phyloP scores from a whole-genome alignment of 1,140 invertebrate species.

The Drosophila melanica region DNA sequence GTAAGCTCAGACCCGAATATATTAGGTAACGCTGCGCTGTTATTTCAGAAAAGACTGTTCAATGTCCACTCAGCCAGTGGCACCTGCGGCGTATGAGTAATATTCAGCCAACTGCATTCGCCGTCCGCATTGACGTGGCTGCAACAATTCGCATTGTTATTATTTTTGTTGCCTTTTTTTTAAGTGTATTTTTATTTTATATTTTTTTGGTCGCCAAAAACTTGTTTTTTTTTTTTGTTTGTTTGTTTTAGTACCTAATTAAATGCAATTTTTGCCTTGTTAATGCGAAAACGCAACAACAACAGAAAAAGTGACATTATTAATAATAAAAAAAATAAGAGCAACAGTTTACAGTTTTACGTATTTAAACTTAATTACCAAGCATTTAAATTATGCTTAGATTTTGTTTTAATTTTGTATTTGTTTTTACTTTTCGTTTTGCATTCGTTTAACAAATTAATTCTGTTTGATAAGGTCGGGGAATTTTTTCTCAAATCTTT shows the following conservation, averaged over 20 bases:
- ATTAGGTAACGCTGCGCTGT: neutral
- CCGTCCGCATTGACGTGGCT: slow-evolving; percentile 24
- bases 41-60: slow-evolving; percentile 8
- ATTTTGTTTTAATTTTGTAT: slow-evolving; percentile 8
- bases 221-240: slow-evolving; percentile 25
- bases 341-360: slow-evolving; percentile 28
- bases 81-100: slow-evolving; percentile 41
- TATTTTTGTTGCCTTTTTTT: slow-evolving; percentile 1
- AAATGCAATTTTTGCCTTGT: slow-evolving; percentile 37
- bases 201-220: slow-evolving; percentile 14
- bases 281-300: slow-evolving; percentile 8
- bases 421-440: slow-evolving; percentile 10
- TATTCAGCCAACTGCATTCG: slow-evolving; percentile 24
- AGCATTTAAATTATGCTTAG: slow-evolving; percentile 14
- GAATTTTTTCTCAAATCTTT: slow-evolving; percentile 26
- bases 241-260: slow-evolving; percentile 22
- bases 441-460: neutral
- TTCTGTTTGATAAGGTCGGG: slow-evolving; percentile 53
- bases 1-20: neutral
- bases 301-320: neutral
- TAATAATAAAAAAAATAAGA: slow-evolving; percentile 20
- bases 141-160: slow-evolving; percentile 1
- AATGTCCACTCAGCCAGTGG: neutral
- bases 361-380: slow-evolving; percentile 26
- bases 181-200: neutral